Base-by-base conservation (phyloP, 1,140 invertebrate genomes). In the Lerema accius region DNA sequence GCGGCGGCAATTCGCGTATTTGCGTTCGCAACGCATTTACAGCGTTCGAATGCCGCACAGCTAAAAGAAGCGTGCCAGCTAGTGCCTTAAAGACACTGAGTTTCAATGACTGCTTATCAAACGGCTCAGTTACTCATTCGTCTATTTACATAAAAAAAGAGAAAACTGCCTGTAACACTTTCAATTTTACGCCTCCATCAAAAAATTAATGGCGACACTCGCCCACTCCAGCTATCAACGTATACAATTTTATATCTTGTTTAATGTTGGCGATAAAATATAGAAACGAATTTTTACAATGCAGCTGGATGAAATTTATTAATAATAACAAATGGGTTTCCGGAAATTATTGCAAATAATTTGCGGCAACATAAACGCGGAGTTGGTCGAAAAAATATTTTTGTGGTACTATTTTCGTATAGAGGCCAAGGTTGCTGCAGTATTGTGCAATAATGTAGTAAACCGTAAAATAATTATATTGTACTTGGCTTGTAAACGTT, bases 211-310 rank as follows among this genome's bases (percentile, higher is more conserved):
- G 40, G 10, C 43, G 16, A 56, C 53, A n/a, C 19, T 14, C 49
- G 62, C 51, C 26, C 17, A 53, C 50, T 16, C n/a, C 0, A 3
- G 0, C 35, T 51, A 39, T 39, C 16, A 53, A 15, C 37, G 16
- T 51, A 14, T 19, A 42, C 14, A 48, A 62, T 65, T 69, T 7
- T 69, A 69, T 64, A 39, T 65, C 45, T 56, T 64, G 55, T 67
- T 71, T 71, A 67, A 67, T 61, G 56, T 62, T 58, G 32, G 23
- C 61, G 28, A 71, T 65, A 67, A 71, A 65, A 67, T 39, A 50
- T 50, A 60, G 64, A 49, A 58, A 53, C 15, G 39, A 66, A 63
- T 42, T 37, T 51, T 62, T 63, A 63, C 59, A 55, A 10, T 2
- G 42, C 16, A 19, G 16, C 16, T 17, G 17, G 42, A 23, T 5